Evolutionary conservation across 2,888 invertebrate species (phyloP), one percentile per base, ranked within the genome.

Genomic region (Saturnia japonica): DNA sequence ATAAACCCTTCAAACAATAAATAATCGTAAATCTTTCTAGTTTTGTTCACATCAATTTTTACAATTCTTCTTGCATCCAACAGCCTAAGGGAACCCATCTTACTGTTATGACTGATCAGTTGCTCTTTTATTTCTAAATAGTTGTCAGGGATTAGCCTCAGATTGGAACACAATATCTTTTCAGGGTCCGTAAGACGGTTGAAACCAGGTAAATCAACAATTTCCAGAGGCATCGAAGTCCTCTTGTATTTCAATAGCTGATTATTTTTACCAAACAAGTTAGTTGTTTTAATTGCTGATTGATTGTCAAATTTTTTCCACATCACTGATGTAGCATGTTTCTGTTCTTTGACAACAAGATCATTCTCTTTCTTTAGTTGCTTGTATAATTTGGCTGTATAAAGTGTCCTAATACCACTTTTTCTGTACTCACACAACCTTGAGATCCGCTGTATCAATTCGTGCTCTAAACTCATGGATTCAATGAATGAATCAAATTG

Each of bases 21-120:
- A 87, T 96, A 96, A 91, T 97, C 97, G 91, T 96, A 97, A 80
- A 98, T 95, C 88, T 97, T 97, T 74, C 98, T 95, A 0, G 98
- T 99, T 88, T 97, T 97, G 88, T 98, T 98, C 2, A 99, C 99
- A 93, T 99, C 98, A 78, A 99, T 99, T 90, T 98, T 98, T 57
- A 98, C 95, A 66, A 98, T 94, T 64, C 95, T 95, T 69, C 99
- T 94, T 0, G 98, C 98, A 84, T 97, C 97, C 1, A 97, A 95
- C 74, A 99, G 91, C 74, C 96, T 95, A 9, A 99, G 89, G 72
- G 95, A 96, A 0, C 97, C 97, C 73, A 95, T 91, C 86, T 97
- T 98, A 73, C 96, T 94, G 87, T 97, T 97, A 85, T 98, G 98
- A 0, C 94, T 86, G 51, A 97, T 95, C 9, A 99, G 89, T 68